Evolutionary conservation across 1,140 invertebrate genomes (phyloP).

Genomic region (Gryllus bimaculatus): DNA sequence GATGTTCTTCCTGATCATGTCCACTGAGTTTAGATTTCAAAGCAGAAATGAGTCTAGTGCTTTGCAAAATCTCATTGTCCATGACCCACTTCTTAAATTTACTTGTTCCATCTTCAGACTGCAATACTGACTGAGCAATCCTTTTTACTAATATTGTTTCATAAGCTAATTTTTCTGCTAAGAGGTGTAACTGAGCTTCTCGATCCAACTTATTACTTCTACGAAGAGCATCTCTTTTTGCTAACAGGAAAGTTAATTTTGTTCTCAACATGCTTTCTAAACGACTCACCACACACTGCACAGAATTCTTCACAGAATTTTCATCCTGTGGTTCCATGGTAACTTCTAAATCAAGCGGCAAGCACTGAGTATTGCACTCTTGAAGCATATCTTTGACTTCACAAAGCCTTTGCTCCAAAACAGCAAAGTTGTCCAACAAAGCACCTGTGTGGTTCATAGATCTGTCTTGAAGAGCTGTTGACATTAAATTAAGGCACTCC

Average conservation of each 20-base stretch:
- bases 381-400: constrained; percentile 36
- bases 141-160: constrained; percentile 57
- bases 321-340: constrained; percentile 9
- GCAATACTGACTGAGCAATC: constrained; percentile 31
- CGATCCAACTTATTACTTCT: constrained; percentile 52
- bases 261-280: constrained; percentile 51
- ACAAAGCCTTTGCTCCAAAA: constrained; percentile 33
- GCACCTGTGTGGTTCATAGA: background rate
- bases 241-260: constrained; percentile 54
- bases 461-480: background rate
- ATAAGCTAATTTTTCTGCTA: constrained; percentile 66
- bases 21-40: constrained; percentile 54
- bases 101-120: constrained; percentile 17
- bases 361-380: constrained; percentile 30
- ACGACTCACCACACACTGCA: constrained; percentile 50
- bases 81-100: constrained; percentile 14
- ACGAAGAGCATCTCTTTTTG: constrained; percentile 47
- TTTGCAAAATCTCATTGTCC: constrained; percentile 47
- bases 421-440: background rate
- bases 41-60: constrained; percentile 59
- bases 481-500: constrained; percentile 13
- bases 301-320: constrained; percentile 41
- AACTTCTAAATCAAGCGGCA: background rate
- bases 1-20: constrained; percentile 26
- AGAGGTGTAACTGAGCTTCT: constrained; percentile 51